phyloP scores from a whole-genome alignment of 2,113 vertebrate species.

The Morphnarchus princeps region DNA sequence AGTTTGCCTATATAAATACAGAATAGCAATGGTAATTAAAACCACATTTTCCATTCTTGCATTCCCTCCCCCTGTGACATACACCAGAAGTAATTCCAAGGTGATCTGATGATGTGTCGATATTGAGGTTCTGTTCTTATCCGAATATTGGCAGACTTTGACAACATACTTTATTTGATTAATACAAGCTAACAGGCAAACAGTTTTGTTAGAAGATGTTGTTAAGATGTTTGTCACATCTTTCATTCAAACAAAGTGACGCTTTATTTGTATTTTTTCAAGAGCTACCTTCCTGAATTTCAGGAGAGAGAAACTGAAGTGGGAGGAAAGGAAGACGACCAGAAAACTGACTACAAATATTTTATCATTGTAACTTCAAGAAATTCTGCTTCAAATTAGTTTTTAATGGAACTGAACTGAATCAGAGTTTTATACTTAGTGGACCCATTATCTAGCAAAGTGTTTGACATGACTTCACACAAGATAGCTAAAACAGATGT shows the following conservation, averaged over 20 bases:
- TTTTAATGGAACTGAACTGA: neutral
- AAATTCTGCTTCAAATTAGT: neutral
- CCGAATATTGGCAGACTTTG: neutral
- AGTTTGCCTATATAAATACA: neutral
- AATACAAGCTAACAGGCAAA: neutral
- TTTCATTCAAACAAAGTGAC: neutral
- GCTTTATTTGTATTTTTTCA: neutral
- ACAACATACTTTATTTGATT: neutral
- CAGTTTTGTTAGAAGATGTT: neutral
- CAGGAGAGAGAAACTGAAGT: neutral
- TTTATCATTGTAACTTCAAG: neutral
- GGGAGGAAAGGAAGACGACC: neutral
- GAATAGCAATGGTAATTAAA: neutral
- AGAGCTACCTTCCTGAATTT: neutral
- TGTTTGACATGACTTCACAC: neutral
- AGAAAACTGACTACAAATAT: neutral
- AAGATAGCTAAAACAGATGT: neutral
- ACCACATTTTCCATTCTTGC: neutral
- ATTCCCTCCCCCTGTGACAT: neutral
- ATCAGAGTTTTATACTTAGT: neutral
- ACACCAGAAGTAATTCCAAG: neutral
- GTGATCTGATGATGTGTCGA: neutral
- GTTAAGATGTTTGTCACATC: neutral
- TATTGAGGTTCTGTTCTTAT: neutral
- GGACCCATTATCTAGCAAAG: neutral